Percentiles rank a stretch among this genome's conserved stretches.
These are phyloP conservation scores for Oryzias melastigma DNA, from an alignment of 2,113 vertebrate species.

Conservation along the genomic window DNA sequence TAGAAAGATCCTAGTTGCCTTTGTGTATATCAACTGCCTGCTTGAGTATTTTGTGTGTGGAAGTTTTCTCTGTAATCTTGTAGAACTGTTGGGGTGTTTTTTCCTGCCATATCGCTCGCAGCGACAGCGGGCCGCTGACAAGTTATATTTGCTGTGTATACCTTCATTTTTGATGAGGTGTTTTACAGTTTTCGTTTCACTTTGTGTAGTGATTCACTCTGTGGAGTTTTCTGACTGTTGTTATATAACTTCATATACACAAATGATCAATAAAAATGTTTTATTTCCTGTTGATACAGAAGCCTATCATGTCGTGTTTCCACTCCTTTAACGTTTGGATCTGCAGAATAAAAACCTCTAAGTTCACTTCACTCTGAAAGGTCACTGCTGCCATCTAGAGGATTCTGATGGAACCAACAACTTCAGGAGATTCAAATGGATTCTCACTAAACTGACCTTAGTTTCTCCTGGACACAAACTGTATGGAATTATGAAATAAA, in stretches of 20 bases:
- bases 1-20: slow-evolving; percentile 99
- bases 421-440: background rate
- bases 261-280: slow-evolving; percentile 99
- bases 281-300: slow-evolving; percentile 99
- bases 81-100: slow-evolving; percentile 97
- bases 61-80: slow-evolving; percentile 93
- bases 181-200: slow-evolving; percentile 94
- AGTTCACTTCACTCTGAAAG: background rate
- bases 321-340: background rate
- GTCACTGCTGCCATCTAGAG: slow-evolving; percentile 57
- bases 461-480: no score
- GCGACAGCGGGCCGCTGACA: slow-evolving; percentile 83
- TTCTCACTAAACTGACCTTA: background rate
- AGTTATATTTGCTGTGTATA: slow-evolving; percentile 94
- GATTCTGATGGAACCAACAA: background rate
- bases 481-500: no score
- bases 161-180: slow-evolving; percentile 98
- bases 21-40: slow-evolving; percentile 99
- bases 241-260: slow-evolving; percentile 98
- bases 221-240: slow-evolving; percentile 98
- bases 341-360: background rate
- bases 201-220: slow-evolving; percentile 98
- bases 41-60: slow-evolving; percentile 99
- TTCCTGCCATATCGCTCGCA: slow-evolving; percentile 91
- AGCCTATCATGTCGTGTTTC: slow-evolving; percentile 53